These are phyloP conservation scores for Vesta saturnalis DNA, from an alignment of 2,888 invertebrate genomes.

Conservation along the genomic window DNA sequence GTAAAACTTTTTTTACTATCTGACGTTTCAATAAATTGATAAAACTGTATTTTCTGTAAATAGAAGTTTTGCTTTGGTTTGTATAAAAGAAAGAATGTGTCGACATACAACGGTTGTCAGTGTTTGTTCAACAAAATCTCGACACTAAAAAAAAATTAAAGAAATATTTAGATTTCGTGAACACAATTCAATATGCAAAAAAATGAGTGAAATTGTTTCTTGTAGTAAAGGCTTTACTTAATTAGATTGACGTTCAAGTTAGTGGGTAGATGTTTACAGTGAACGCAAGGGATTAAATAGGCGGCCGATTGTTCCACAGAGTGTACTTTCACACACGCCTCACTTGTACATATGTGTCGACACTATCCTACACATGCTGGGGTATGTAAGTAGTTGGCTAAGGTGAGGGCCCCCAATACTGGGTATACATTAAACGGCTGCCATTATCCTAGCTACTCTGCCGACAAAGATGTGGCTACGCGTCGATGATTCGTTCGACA, in stretches of 20 bases:
- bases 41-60: not conserved
- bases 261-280: slow-evolving; percentile 53
- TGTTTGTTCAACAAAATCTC: slow-evolving; percentile 12
- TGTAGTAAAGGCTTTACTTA: slow-evolving; percentile 25
- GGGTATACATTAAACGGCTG: slow-evolving; percentile 59
- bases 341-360: slow-evolving; percentile 60
- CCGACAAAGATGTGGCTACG: slow-evolving; percentile 57
- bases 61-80: not conserved
- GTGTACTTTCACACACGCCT: slow-evolving; percentile 61
- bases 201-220: slow-evolving; percentile 10
- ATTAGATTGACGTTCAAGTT: slow-evolving; percentile 42
- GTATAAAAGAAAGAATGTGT: slow-evolving; percentile 1
- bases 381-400: slow-evolving; percentile 60
- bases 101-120: slow-evolving; percentile 7
- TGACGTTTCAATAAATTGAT: not conserved
- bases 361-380: slow-evolving; percentile 62
- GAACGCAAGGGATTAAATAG: slow-evolving; percentile 47
- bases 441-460: slow-evolving; percentile 61
- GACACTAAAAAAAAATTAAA: not conserved
- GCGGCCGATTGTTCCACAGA: slow-evolving; percentile 44
- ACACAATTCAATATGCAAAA: not conserved
- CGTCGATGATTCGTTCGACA: slow-evolving; percentile 35
- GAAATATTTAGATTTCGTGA: not conserved
- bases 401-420: slow-evolving; percentile 57
- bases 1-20: not conserved